Base-by-base conservation (phyloP, 2,113 vertebrate species). In the Ophthalmolycus amberensis region DNA sequence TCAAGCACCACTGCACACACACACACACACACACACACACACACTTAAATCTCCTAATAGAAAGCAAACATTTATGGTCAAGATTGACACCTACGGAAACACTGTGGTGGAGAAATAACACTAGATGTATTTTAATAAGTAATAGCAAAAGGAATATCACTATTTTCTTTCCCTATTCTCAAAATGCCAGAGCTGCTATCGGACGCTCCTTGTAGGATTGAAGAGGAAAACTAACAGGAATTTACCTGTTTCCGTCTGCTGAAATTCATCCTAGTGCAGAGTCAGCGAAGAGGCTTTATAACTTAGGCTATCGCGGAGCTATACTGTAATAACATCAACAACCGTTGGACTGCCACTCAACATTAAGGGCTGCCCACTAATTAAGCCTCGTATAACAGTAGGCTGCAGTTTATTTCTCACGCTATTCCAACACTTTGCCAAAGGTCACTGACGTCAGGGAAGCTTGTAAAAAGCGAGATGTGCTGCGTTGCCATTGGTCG, bases 91-190 rank as follows among this genome's bases (percentile, higher is more conserved):
- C 58, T 59, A 34, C 22, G 71, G 85, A 88, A 93, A 90, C 64
- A 67, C 62, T 77, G 83, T 60, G 84, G 84, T 52, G 34, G 40
- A 87, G 84, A 58, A 91, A 90, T 82, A 92, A 86, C 85, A 89
- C 77, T 71, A 87, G 88, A 91, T 90, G 80, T 88, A 88, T 93
- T 94, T 91, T 65, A 88, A 86, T 87, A 87, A 89, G 87, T 92
- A 80, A 84, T 79, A 91, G 84, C 69, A 88, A 71, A 90, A 88
- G 85, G 72, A 87, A 80, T 90, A 80, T 77, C 48, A 80, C 65
- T 86, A 74, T 90, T 94, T 92, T 90, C 80, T 86, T 92, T 90
- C 65, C 42, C 25, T 81, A 37, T 88, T 83, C 78, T 63, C 75
- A 71, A 89, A 91, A 84, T 74, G 85, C 75, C 73, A 50, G 65